Evolutionary conservation across 2,113 vertebrate species (phyloP), one percentile per base, ranked within the genome.

Genomic region (Scopus umbretta): DNA sequence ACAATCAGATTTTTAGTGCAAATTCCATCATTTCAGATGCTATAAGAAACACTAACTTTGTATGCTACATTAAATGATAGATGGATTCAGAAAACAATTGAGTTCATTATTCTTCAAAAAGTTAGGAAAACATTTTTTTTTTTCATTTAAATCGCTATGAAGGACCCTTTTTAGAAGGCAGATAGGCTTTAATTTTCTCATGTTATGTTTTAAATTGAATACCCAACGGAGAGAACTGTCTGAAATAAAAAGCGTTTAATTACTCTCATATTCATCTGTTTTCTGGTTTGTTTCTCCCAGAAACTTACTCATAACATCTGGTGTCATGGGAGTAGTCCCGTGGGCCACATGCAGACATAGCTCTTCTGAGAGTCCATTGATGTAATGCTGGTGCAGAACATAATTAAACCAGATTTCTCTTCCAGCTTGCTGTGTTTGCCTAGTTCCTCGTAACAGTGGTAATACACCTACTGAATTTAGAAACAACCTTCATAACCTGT

Each of bases 261-360:
- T 91, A 47, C 6, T 89, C 25, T 84, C 7, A 15, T 16, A 22
- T 20, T 92, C 42, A 53, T 68, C 30, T 68, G 17, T 52, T 53
- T 75, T 92, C 65, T 87, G 80, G 20, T 89, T 85, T 94, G 58
- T 63, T 85, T 96, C 62, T 92, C 61, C 20, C 45, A 85, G 80
- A 80, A 95, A 58, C 16, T 72, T 67, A 23, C 11, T 67, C 4
- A 0, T 34, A 36, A 30, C 40, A 59, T 61, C 62, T 86, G 50
- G 38, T 88, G 38, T 58, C 32, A 27, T 2, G 2, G 63, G 53
- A 45, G 10, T 26, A 10, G 61, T 66, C 65, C 61, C 0, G 0
- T 40, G 61, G 29, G 40, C 82, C 68, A 30, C 0, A 0, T 55
- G 76, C 32, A 38, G 21, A 14, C 40, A 13, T 4, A 42, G 38